Percentiles rank a stretch among this genome's conserved stretches.
Conservation (phyloP, 30 jellyfish, hydroid and myxozoan genomes). For the Catostylus mosaicus region DNA sequence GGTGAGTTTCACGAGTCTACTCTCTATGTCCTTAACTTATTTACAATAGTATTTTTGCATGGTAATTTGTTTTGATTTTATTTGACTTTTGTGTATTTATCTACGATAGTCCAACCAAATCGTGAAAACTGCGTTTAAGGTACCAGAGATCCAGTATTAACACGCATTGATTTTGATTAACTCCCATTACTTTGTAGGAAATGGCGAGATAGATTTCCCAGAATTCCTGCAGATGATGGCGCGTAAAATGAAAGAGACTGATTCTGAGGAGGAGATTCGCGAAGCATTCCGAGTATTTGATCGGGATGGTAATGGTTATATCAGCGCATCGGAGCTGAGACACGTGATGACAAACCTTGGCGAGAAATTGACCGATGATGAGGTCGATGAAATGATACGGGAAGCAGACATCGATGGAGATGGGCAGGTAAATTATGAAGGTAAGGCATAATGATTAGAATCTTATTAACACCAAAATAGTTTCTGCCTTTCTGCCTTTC, state of each 20-base stretch:
- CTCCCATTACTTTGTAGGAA: too few species aligned
- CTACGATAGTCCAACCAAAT: too few species aligned
- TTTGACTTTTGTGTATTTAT: too few species aligned
- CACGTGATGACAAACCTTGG: constrained; percentile 94
- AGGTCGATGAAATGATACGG: constrained; percentile 91
- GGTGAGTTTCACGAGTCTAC: constrained; percentile 56
- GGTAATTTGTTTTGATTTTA: too few species aligned
- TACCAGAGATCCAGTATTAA: too few species aligned
- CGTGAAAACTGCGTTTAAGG: too few species aligned
- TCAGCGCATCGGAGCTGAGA: constrained; percentile 88
- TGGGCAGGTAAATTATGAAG: constrained; percentile 93
- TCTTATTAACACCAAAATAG: neutral
- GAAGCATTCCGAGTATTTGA: constrained; percentile 97
- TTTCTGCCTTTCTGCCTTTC: neutral
- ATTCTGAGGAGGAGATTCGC: constrained; percentile 92
- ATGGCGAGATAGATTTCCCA: constrained; percentile 92
- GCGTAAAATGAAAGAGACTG: constrained; percentile 77
- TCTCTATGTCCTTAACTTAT: too few species aligned
- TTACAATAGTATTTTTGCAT: too few species aligned
- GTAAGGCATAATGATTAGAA: too few species aligned
- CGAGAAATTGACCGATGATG: constrained; percentile 90
- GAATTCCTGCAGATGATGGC: constrained; percentile 94
- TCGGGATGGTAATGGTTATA: constrained; percentile 94
- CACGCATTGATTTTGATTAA: too few species aligned
- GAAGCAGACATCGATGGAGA: constrained; percentile 98